These are phyloP conservation scores for Eidolon dupreanum DNA, from an alignment of 2,797 vertebrate species.

Conservation along the genomic window DNA sequence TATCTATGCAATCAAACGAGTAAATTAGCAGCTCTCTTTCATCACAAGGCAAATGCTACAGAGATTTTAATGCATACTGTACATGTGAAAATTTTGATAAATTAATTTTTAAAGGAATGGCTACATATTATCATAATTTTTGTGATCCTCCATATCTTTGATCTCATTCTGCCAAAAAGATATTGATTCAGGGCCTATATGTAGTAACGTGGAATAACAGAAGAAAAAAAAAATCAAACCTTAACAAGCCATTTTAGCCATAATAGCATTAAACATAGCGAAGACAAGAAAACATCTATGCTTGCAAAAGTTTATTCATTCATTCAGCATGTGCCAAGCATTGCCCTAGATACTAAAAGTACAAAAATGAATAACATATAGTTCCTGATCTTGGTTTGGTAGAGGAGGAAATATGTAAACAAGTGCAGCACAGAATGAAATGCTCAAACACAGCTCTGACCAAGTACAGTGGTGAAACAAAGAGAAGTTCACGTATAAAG, in stretches of 20 bases:
- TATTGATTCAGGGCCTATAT: neutral
- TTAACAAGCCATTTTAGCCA: neutral
- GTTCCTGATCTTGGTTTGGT: conserved; percentile 31
- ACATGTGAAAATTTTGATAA: neutral
- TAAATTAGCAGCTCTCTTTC: conserved; percentile 45
- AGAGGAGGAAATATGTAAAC: conserved; percentile 54
- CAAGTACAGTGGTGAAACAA: neutral
- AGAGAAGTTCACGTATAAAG: neutral
- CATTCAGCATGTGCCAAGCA: conserved; percentile 41
- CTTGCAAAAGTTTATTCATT: conserved; percentile 49
- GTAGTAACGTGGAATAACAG: conserved; percentile 6
- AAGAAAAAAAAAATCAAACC: neutral
- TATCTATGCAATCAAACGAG: neutral
- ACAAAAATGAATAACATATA: conserved; percentile 56
- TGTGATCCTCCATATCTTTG: neutral
- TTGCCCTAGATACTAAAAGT: conserved; percentile 57
- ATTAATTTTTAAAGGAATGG: conserved; percentile 30
- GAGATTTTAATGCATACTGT: neutral
- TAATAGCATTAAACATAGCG: conserved; percentile 32
- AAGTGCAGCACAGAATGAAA: conserved; percentile 19
- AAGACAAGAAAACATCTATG: conserved; percentile 54
- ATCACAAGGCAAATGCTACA: neutral
- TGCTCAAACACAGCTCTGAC: conserved; percentile 15
- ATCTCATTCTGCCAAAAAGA: conserved; percentile 29
- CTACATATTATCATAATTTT: conserved; percentile 19